Evolutionary conservation across 2,113 vertebrate genomes (phyloP), one percentile per base, ranked within the genome.

Genomic region (Caretta caretta): DNA sequence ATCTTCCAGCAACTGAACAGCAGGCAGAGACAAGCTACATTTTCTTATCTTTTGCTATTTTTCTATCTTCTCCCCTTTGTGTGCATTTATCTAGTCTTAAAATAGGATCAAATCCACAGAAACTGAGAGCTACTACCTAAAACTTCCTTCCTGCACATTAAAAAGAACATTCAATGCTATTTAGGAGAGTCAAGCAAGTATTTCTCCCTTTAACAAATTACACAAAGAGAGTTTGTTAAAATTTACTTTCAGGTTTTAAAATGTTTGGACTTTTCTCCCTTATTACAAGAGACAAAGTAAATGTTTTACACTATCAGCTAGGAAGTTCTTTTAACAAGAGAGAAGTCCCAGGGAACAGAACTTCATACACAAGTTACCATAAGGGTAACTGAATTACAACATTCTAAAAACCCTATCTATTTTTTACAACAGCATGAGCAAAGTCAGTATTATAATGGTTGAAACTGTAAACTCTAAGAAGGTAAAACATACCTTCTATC

Each of bases 251-350:
- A 59, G 27, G 11, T 59, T 59, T 59, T 29, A 29, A 59, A 29
- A 59, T 59, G 25, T 72, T 88, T 94, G 78, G 88, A 81, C 78
- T 85, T 92, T 29, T 62, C 25, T 78, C 20, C 29, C 57, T 84
- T 42, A 56, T 56, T 54, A 38, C 86, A 53, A 89, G 88, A 22
- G 5, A 79, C 78, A 8, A 10, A 38, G 11, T 38, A 80, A 51
- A 24, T 50, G 42, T 42, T 42, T 42, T 42, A 42, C 42, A 42
- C 42, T 42, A 42, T 42, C 42, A 42, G 42, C 42, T 42, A 42
- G 42, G 42, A 42, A 42, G 42, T 42, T 42, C 42, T 42, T 42
- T 42, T 42, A 42, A 59, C 20, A 82, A 20, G 29, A 75, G 88
- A 88, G 2, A 50, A 2, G 56, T 49, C 46, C 83, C n/a, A 53